Base-by-base conservation (phyloP, 1,140 invertebrate genomes). In the Trachelipus rathkii region DNA sequence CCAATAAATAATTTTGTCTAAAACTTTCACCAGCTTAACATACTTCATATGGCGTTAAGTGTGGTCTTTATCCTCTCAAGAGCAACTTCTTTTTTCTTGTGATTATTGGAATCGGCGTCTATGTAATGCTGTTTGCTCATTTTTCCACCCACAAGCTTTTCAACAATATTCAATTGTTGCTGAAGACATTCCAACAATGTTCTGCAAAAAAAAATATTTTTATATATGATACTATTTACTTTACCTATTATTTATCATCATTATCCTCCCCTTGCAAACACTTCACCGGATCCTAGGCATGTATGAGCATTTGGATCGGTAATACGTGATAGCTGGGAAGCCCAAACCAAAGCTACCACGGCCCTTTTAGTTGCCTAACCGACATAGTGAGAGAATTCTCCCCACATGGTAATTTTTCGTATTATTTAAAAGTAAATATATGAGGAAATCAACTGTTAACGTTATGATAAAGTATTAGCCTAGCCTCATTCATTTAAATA, bases 61-160 rank as follows among this genome's bases (percentile, higher is more conserved):
- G 89, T 85, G 13, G 85, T 78, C 83, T 91, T 90, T 77, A 91
- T 90, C 84, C 90, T 91, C 71, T 90, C 89, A 44, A 88, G 86
- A 73, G 86, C 86, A 24, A 92, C 91, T 73, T 90, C 89, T 81
- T 89, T 89, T 83, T 91, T 92, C 79, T 88, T 88, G 24, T 85
- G 84, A 24, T 89, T 86, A 24, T 82, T 83, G 45, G 85, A 83
- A 77, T 92, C 91, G 21, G 86, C 84, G 72, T 92, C 90, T 23
- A 91, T 84, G 82, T 91, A 92, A 76, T 88, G 87, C 67, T 87
- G 87, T 75, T 90, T 88, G 72, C 84, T 85, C 76, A 92, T 88
- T 84, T 92, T 92, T 6, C 88, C 88, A 11, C 87, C 85, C 10
- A 92, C 88, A 43, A 92, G 83, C 83, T 90, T 91, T 73, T 92